Conservation (phyloP, 2,113 vertebrate species). For the Isurus oxyrinchus region DNA sequence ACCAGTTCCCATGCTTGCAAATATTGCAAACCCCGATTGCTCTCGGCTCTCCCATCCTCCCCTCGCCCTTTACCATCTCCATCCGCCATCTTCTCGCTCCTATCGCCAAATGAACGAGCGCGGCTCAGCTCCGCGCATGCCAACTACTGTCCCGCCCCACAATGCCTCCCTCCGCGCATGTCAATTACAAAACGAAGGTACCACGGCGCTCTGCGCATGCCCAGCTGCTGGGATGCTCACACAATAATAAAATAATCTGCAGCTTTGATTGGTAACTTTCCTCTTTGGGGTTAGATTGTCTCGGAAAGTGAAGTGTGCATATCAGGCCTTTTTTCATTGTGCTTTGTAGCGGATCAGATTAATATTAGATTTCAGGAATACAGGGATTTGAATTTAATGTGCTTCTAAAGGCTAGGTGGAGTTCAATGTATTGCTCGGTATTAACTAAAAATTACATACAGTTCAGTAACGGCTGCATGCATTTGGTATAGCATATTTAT, state of each 20-base stretch:
- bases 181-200: background rate
- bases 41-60: background rate
- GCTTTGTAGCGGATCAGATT: background rate
- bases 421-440: background rate
- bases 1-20: background rate
- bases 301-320: background rate
- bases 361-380: background rate
- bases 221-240: background rate
- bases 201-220: background rate
- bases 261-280: background rate
- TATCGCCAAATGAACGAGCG: background rate
- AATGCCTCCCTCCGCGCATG: background rate
- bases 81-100: constrained; percentile 27
- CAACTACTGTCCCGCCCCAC: background rate
- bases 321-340: too few relatives aligned
- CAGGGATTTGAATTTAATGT: background rate
- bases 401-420: too few relatives aligned
- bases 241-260: background rate
- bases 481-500: background rate
- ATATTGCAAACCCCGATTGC: background rate
- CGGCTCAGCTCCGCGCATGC: background rate
- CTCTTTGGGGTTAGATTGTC: background rate
- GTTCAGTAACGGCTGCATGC: background rate
- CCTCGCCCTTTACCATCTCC: background rate
- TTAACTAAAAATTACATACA: background rate